Conservation (phyloP, 2,888 invertebrate species). For the Euphydryas editha region DNA sequence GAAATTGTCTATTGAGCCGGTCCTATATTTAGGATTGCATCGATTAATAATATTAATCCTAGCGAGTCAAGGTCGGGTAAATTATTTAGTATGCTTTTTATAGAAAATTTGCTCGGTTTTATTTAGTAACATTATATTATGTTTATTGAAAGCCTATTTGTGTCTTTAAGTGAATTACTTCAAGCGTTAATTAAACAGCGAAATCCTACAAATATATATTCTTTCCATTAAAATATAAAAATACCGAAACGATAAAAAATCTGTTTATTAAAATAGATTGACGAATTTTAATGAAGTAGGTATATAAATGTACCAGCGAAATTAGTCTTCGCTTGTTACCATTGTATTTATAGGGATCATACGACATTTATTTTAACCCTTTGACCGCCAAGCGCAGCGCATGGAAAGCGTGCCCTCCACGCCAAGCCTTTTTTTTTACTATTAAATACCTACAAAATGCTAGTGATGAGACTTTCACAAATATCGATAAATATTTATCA, state of each 20-base stretch:
- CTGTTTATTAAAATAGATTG: not conserved
- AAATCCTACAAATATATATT: not conserved
- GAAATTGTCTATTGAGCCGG: constrained; percentile 25
- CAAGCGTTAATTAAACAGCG: too few species aligned
- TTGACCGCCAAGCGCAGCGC: too few species aligned
- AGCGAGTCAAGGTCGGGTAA: constrained; percentile 63
- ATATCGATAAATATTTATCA: too few species aligned
- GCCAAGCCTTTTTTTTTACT: too few species aligned
- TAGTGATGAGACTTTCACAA: too few species aligned
- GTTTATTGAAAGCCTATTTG: not conserved
- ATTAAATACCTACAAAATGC: too few species aligned
- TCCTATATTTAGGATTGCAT: constrained; percentile 36
- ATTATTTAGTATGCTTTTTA: constrained; percentile 54
- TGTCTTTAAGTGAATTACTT: not conserved
- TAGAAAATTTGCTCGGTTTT: not conserved
- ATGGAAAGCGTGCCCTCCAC: too few species aligned
- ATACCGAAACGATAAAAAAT: too few species aligned
- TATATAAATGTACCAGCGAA: constrained; percentile 1
- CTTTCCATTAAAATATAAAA: not conserved
- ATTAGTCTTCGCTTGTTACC: constrained; percentile 9
- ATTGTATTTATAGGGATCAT: constrained; percentile 22
- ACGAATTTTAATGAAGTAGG: not conserved
- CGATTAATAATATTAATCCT: constrained; percentile 38
- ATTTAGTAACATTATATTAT: not conserved
- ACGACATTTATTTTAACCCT: constrained; percentile 25